Evolutionary conservation across 2,113 vertebrate species (phyloP).

Genomic region (Platysteira castanea): DNA sequence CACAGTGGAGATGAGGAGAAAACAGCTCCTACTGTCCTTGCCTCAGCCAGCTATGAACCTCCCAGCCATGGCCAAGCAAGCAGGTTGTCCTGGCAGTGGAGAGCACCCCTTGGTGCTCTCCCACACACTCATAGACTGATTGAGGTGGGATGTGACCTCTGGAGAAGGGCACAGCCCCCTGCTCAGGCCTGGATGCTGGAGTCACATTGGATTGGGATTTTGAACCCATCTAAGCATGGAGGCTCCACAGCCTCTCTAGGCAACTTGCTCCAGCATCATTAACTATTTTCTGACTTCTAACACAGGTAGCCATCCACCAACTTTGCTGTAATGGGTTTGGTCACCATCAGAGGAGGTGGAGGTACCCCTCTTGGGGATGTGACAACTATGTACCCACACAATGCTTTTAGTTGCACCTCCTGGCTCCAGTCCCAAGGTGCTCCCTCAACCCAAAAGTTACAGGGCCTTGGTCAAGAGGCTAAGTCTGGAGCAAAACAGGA

Average conservation of each 20-base stretch:
- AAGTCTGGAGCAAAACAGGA: neutral
- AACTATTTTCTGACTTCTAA: neutral
- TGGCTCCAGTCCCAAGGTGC: neutral
- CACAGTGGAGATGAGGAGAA: neutral
- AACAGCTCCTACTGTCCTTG: neutral
- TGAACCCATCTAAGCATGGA: neutral
- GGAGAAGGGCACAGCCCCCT: neutral
- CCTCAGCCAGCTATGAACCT: neutral
- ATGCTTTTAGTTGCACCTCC: neutral
- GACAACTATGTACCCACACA: too few species aligned
- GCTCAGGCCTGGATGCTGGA: neutral
- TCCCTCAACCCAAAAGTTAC: neutral
- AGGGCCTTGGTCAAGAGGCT: neutral
- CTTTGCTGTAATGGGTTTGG: neutral
- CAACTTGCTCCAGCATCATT: neutral
- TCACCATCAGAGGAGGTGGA: neutral
- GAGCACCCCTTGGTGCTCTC: neutral
- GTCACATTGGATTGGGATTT: fast-evolving
- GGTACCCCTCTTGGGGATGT: neutral
- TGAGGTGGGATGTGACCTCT: neutral
- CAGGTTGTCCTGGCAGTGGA: neutral
- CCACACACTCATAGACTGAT: neutral
- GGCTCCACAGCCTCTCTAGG: neutral
- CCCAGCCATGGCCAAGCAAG: neutral
- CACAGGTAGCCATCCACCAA: neutral